Base-by-base conservation (phyloP, 2,888 invertebrate genomes). In the Pandemis corylana region DNA sequence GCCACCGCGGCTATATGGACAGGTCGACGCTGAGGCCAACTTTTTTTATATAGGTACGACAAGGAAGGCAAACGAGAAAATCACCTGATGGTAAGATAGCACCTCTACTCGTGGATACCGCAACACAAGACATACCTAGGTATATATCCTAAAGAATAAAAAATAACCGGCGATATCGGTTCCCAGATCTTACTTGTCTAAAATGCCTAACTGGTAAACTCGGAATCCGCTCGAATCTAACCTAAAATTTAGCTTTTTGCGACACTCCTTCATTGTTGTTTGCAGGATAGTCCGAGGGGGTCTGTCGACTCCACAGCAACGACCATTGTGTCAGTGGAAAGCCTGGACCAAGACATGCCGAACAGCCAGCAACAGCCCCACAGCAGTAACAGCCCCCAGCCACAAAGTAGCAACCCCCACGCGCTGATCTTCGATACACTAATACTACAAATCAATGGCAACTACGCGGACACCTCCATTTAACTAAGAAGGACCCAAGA, bases 281-380 rank as follows among this genome's bases (percentile, higher is more conserved):
- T 76, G n/a, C 80, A 84, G 84, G 76, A 42, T 13, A 53, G 44
- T 13, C 59, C 65, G 42, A 77, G 69, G 41, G 46, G 56, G 41
- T 74, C 73, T 7, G 13, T 69, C 59, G 41, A 13, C 49, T 74
- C 73, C n/a, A 51, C 51, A 7, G 49, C 46, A 42, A 74, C 73
- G 10, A 69, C 64, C 3, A 65, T 65, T 0, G 64, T 64, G 4
- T 74, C 73, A 59, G 59, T 69, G 7, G 73, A 69, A 3, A 61
- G 28, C 36, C 46, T 49, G 9, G 64, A 64, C 9, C 46, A 64
- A n/a, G 41, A 46, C 46, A 13, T 64, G 20, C 20, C 20, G 7
- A 28, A 13, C 36, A 51, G 15, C 67, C 41, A 53, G 5, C 13
- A 66, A 9, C 53, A n/a, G 2, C 41, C 13, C 41, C 62, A 62